phyloP scores from a whole-genome alignment of 2,888 invertebrate genomes.

The Euzetes globulus region DNA sequence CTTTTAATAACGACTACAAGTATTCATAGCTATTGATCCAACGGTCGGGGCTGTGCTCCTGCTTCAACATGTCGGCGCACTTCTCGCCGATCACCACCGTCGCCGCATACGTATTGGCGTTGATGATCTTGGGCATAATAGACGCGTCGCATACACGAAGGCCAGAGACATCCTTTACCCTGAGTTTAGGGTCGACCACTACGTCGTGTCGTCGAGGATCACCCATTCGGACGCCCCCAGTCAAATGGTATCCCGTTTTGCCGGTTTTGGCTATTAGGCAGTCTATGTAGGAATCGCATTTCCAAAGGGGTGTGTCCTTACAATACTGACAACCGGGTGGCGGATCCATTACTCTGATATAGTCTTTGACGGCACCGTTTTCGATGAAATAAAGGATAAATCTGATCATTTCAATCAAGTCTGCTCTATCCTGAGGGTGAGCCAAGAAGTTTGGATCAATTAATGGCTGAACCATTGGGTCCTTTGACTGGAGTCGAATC shows the following conservation, averaged over 20 bases:
- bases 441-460: slow-evolving; percentile 21
- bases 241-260: background rate
- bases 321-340: background rate
- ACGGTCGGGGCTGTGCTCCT: background rate
- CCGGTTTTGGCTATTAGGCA: background rate
- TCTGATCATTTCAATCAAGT: background rate
- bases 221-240: slow-evolving; percentile 8
- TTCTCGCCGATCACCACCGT: background rate
- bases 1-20: background rate
- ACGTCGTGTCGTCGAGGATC: background rate
- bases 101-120: background rate
- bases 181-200: background rate
- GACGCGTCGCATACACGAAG: slow-evolving; percentile 16
- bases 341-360: background rate
- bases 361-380: background rate
- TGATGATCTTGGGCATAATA: slow-evolving; percentile 9
- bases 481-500: background rate
- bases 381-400: background rate
- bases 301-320: background rate
- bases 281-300: background rate
- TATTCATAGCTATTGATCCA: background rate
- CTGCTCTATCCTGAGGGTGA: background rate
- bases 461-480: background rate
- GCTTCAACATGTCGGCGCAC: background rate
- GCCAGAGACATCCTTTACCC: background rate